Base-by-base conservation (phyloP, 2,797 vertebrate genomes). In the Prunella strophiata region DNA sequence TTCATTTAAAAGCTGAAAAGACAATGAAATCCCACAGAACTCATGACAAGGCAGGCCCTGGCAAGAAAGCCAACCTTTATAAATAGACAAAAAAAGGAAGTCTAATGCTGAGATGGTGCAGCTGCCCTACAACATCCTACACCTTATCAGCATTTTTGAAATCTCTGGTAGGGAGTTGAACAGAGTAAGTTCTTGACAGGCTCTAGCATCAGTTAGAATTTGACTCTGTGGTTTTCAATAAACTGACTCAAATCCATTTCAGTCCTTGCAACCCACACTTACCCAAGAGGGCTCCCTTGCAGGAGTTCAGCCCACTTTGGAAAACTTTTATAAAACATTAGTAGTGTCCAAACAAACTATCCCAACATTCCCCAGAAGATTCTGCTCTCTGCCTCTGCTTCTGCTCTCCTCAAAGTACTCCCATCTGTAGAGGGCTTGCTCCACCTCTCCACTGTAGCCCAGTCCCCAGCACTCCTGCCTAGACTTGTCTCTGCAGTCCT, bases 1-100 rank as follows among this genome's bases (percentile, higher is more conserved):
- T 96, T 84, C 34, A 67, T 77, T 89, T 80, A 80, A 88, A 87
- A 78, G 47, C 48, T 81, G 58, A 74, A 93, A 76, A 91, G 65
- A 89, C 29, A 88, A 79, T 51, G 18, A 92, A 89, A 83, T 88
- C 26, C 26, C 57, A n/a, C 71, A 85, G 63, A 89, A 70, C 50
- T 63, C 36, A 47, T 80, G 52, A 89, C 72, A 83, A 47, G 27
- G 50, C 71, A 50, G 22, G 40, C 61, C 59, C 57, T 83, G 61
- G 38, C 27, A 85, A 83, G 68, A 77, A 77, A 38, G 16, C 23
- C 1, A 4, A 51, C 16, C 88, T 83, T 82, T 4, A 43, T 14
- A 91, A 73, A 87, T 10, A 91, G 50, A 67, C 19, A n/a, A 59
- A 90, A 94, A 89, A 74, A 65, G 36, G 54, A 95, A 92, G 52